Conservation (phyloP, 2,113 vertebrate genomes). For the Rhinolophus sinicus region DNA sequence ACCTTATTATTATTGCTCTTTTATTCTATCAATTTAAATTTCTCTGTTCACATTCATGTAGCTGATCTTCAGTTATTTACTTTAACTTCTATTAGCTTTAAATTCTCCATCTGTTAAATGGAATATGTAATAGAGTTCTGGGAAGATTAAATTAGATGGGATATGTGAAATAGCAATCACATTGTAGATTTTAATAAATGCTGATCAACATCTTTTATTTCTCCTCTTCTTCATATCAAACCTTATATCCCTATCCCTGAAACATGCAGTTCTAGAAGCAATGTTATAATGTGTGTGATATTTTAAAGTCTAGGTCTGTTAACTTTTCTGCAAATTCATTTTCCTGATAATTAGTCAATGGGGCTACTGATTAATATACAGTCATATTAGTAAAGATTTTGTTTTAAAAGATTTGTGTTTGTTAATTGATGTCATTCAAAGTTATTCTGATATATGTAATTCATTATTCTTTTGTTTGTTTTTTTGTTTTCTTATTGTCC, state of each 20-base stretch:
- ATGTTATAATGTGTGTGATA: neutral
- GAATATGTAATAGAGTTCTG: neutral
- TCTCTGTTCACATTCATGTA: neutral
- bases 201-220: neutral
- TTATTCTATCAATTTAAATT: neutral
- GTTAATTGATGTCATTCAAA: neutral
- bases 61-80: neutral
- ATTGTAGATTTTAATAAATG: neutral
- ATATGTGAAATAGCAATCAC: neutral
- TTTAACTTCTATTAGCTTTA: neutral
- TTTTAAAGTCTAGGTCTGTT: neutral
- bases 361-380: neutral
- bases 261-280: neutral
- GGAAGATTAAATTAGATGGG: neutral
- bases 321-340: neutral
- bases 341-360: neutral
- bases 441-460: neutral
- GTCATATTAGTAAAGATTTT: neutral
- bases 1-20: neutral
- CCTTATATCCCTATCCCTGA: fast-evolving
- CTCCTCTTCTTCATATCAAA: neutral
- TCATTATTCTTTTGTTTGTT: neutral
- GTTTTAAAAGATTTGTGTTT: neutral
- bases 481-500: neutral
- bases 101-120: neutral